phyloP scores from a whole-genome alignment of 2,888 invertebrate species.

The Mimas tiliae region DNA sequence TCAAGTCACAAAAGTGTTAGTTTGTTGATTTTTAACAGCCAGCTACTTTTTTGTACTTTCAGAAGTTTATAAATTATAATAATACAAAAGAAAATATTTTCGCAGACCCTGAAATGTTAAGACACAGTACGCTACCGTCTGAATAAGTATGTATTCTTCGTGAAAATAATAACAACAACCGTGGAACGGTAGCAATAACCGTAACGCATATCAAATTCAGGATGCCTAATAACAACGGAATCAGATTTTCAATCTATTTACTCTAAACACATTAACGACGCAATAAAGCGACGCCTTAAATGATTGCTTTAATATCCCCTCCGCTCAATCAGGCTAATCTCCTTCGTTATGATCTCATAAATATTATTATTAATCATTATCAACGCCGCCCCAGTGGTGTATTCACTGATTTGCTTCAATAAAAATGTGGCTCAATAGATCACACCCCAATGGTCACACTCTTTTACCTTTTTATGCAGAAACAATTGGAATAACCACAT shows the following conservation, averaged over 20 bases:
- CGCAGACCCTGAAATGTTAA: neutral
- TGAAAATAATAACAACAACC: neutral
- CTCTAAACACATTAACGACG: constrained; percentile 41
- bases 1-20: no score
- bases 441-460: neutral
- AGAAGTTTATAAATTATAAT: no score
- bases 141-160: neutral
- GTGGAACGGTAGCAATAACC: constrained; percentile 25
- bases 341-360: constrained; percentile 42
- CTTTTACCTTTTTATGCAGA: neutral
- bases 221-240: constrained; percentile 24
- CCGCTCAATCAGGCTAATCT: constrained; percentile 39
- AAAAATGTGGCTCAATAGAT: constrained; percentile 22
- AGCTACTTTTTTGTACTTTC: no score
- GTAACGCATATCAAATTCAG: constrained; percentile 11
- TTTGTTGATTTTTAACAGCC: no score
- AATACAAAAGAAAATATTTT: no score
- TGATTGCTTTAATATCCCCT: constrained; percentile 37
- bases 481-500: neutral
- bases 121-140: neutral
- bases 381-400: constrained; percentile 18
- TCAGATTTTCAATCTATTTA: constrained; percentile 38
- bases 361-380: constrained; percentile 33
- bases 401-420: constrained; percentile 26
- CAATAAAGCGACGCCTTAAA: constrained; percentile 33